Evolutionary conservation across 2,113 vertebrate species (phyloP), one percentile per base, ranked within the genome.

Genomic region (Chaetodon auriga): DNA sequence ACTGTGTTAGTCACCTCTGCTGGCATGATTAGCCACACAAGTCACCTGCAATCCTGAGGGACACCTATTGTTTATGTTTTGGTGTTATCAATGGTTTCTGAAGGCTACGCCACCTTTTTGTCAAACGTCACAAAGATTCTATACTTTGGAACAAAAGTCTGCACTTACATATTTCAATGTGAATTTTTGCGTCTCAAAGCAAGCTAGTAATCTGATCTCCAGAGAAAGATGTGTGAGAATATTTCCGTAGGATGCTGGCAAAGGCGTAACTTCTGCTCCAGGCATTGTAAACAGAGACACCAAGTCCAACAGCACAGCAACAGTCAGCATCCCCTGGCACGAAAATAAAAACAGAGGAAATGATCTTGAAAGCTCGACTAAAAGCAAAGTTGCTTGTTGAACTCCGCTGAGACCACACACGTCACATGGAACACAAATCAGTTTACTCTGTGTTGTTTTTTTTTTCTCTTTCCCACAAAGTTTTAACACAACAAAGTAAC

Each of bases 261-360:
- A 60, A 85, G 75, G 80, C 30, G 35, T 84, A 71, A 85, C 82
- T 84, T 77, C 3, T 73, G 88, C 90, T 81, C 69, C 70, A 79
- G 86, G 88, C 72, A 0, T 57, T 65, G 68, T 86, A 89, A 92
- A 90, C 86, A 90, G 55, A 80, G 58, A 76, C 71, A 49, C 43
- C 68, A 76, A 82, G 80, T 80, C 83, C 76, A 65, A 86, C 66
- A 75, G 78, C 71, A 48, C 66, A 70, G 76, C 63, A 72, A 63
- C 82, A 88, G 78, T 87, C 80, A 88, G 65, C 71, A 81, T 86
- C 87, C 87, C 77, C 53, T 45, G 81, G 83, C 77, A 53, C 60
- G 21, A 43, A 87, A 85, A 81, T 65, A 77, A 90, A 86, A 83
- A 80, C 62, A 75, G 3, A 60, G 35, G 68, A 75, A 88, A 30